These are phyloP conservation scores for Megaceryle torquata DNA, from an alignment of 2,113 vertebrate genomes.

Conservation along the genomic window DNA sequence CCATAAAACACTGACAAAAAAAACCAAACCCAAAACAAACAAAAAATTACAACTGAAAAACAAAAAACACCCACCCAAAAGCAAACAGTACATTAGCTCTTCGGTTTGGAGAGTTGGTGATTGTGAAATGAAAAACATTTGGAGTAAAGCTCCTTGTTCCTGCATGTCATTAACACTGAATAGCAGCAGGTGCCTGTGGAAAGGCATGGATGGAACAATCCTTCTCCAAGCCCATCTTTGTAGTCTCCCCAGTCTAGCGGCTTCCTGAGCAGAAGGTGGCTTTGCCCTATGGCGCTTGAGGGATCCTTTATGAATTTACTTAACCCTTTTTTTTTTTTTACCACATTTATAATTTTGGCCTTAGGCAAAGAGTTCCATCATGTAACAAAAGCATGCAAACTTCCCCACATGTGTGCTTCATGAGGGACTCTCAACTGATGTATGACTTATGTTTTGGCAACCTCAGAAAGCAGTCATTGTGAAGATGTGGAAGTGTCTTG, in stretches of 20 bases:
- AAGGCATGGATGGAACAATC: not conserved
- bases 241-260: not conserved
- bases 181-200: not conserved
- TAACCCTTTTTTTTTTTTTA: not conserved
- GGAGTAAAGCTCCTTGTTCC: not conserved
- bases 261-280: not conserved
- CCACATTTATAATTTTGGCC: not conserved
- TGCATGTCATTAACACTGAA: not conserved
- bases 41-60: too few species aligned
- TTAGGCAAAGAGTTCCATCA: not conserved
- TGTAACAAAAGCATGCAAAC: not conserved
- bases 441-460: constrained; percentile 25
- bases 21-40: too few species aligned
- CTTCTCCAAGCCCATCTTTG: not conserved
- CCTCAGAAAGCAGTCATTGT: not conserved
- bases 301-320: not conserved
- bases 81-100: not conserved
- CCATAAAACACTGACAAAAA: too few species aligned
- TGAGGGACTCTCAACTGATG: not conserved
- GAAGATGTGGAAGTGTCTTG: not conserved
- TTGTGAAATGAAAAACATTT: not conserved
- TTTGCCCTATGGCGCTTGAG: not conserved
- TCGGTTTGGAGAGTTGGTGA: not conserved
- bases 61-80: too few species aligned
- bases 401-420: not conserved